These are phyloP conservation scores for Epinephelus cyanopodus DNA, from an alignment of 2,113 vertebrate species.

Conservation along the genomic window DNA sequence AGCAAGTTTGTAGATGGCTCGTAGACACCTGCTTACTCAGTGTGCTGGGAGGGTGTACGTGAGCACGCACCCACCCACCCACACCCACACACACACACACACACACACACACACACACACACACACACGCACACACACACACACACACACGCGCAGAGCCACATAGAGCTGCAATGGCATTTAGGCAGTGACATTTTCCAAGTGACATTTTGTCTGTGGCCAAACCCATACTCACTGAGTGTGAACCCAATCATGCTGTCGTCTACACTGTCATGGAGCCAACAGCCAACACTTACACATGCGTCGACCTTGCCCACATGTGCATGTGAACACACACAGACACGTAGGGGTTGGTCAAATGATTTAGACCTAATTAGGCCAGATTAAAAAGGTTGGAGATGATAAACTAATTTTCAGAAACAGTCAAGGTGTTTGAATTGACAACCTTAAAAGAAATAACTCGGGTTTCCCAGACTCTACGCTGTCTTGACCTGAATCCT, in stretches of 20 bases:
- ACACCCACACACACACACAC: conserved; percentile 4
- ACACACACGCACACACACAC: background rate
- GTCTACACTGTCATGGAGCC: conserved; percentile 39
- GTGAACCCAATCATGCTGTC: conserved; percentile 63
- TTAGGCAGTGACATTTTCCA: conserved; percentile 81
- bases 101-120: conserved; percentile 16
- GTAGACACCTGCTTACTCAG: conserved; percentile 24
- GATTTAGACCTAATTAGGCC: background rate
- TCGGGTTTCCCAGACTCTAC: too few species aligned
- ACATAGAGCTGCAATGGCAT: conserved; percentile 71
- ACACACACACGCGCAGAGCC: background rate
- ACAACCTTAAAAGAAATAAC: background rate
- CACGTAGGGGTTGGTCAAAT: background rate
- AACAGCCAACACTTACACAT: conserved; percentile 19
- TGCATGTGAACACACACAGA: background rate
- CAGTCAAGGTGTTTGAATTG: background rate
- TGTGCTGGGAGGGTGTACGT: conserved; percentile 1
- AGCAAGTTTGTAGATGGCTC: conserved; percentile 39
- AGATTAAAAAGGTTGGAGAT: background rate
- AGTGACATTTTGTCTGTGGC: conserved; percentile 81
- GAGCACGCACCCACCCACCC: background rate
- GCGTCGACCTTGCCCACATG: background rate
- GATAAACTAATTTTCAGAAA: background rate
- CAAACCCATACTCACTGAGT: conserved; percentile 67
- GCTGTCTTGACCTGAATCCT: background rate